These are phyloP conservation scores for Amiota minor DNA, from an alignment of 2,888 invertebrate genomes.

Conservation along the genomic window DNA sequence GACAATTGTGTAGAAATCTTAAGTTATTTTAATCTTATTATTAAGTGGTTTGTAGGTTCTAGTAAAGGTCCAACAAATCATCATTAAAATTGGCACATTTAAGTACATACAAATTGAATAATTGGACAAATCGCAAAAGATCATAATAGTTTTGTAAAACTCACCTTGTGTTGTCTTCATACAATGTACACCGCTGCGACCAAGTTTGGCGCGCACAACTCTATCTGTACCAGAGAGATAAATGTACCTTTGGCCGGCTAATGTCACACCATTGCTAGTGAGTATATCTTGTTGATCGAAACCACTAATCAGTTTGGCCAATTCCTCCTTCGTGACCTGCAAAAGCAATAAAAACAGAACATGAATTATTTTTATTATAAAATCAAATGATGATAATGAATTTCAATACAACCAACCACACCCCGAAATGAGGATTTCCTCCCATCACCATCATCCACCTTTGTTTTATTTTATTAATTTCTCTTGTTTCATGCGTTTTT, in stretches of 20 bases:
- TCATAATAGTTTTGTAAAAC: constrained; percentile 44
- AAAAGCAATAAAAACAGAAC: constrained; percentile 18
- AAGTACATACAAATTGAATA: not conserved
- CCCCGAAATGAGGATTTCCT: not conserved
- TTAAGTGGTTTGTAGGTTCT: too few relatives aligned
- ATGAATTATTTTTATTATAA: not conserved
- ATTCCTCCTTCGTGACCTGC: constrained; percentile 93
- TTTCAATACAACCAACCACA: constrained; percentile 5
- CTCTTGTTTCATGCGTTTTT: constrained; percentile 30
- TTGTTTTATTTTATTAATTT: too few relatives aligned
- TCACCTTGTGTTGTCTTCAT: constrained; percentile 95
- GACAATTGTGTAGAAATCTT: too few relatives aligned
- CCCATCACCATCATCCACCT: too few relatives aligned
- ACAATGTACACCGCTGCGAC: constrained; percentile 95
- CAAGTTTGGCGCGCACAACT: constrained; percentile 93
- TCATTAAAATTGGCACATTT: too few relatives aligned
- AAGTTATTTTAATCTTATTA: too few relatives aligned
- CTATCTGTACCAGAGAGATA: constrained; percentile 95
- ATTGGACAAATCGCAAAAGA: not conserved
- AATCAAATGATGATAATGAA: not conserved
- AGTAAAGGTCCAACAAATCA: too few relatives aligned
- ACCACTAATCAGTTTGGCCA: constrained; percentile 90
- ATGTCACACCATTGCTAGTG: constrained; percentile 91
- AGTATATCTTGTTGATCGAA: constrained; percentile 92
- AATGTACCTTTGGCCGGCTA: constrained; percentile 94